These are phyloP conservation scores for Aphidius colemani DNA, from an alignment of 2,888 invertebrate species.

Conservation along the genomic window DNA sequence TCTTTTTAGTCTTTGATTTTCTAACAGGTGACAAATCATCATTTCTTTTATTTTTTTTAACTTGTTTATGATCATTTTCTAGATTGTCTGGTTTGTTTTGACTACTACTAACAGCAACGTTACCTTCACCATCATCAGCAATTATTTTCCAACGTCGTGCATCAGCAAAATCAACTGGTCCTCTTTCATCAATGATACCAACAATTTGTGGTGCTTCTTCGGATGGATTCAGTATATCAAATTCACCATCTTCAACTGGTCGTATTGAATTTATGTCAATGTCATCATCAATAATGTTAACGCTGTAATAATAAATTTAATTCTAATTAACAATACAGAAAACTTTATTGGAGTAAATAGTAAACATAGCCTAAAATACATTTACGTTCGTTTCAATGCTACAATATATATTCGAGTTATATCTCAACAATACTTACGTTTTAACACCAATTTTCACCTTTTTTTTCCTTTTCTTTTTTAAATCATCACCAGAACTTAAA, in stretches of 20 bases:
- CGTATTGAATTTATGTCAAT: constrained; percentile 68
- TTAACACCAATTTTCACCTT: constrained; percentile 52
- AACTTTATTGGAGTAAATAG: constrained; percentile 1
- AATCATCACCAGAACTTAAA: constrained; percentile 67
- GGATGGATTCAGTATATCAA: constrained; percentile 71
- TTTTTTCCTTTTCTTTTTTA: constrained; percentile 72
- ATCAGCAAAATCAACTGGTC: constrained; percentile 49
- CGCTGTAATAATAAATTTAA: constrained; percentile 62
- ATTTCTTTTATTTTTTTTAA: constrained; percentile 22
- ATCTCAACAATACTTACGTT: constrained; percentile 47
- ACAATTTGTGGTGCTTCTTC: constrained; percentile 92
- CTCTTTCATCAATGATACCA: constrained; percentile 79
- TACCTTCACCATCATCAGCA: constrained; percentile 49
- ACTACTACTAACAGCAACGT: constrained; percentile 38
- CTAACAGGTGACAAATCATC: constrained; percentile 33
- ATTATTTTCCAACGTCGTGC: constrained; percentile 57
- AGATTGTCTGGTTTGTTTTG: constrained; percentile 17
- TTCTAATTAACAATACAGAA: neutral
- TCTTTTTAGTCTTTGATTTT: constrained; percentile 21
- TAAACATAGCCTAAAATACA: constrained; percentile 48
- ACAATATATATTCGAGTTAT: constrained; percentile 21
- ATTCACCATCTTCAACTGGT: constrained; percentile 67
- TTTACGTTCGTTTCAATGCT: constrained; percentile 29
- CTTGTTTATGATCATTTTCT: constrained; percentile 19
- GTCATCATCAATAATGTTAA: constrained; percentile 88